Evolutionary conservation across 2,113 vertebrate species (phyloP).

Genomic region (Semicossyphus pulcher): DNA sequence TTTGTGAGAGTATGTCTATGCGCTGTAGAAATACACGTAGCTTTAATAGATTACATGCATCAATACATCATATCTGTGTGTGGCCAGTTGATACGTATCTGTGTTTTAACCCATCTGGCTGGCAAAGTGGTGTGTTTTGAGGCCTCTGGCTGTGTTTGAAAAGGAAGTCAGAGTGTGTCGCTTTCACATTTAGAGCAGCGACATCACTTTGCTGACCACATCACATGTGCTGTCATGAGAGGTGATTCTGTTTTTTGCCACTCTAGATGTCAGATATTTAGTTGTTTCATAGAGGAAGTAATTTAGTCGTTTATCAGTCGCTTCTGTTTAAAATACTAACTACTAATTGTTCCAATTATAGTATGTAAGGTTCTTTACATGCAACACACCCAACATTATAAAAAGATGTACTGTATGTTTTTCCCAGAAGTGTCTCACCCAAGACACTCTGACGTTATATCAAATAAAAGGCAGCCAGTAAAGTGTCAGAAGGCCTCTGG

Average conservation of each 20-base stretch:
- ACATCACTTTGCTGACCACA: not conserved
- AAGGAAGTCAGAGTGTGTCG: constrained; percentile 14
- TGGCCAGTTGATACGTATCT: not conserved
- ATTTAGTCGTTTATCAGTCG: not conserved
- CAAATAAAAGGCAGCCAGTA: not conserved
- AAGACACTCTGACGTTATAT: not conserved
- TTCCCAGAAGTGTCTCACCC: not conserved
- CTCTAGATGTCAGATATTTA: not conserved
- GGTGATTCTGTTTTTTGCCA: not conserved
- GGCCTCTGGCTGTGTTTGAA: constrained; percentile 8
- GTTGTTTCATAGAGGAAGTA: not conserved
- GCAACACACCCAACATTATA: too few relatives aligned
- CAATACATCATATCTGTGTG: constrained; percentile 1
- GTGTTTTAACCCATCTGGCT: not conserved
- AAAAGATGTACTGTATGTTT: too few relatives aligned
- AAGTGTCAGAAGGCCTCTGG: constrained; percentile 14
- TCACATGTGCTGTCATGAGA: not conserved
- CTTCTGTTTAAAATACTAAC: too few relatives aligned
- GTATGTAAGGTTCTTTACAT: too few relatives aligned
- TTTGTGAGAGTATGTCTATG: not conserved
- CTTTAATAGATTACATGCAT: too few relatives aligned
- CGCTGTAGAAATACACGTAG: too few relatives aligned
- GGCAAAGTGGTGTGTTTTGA: not conserved
- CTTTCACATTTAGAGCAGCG: constrained; percentile 17
- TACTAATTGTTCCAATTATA: too few relatives aligned